Evolutionary conservation across 2,888 invertebrate species (phyloP), one percentile per base, ranked within the genome.

Genomic region (Parelbella ahira): DNA sequence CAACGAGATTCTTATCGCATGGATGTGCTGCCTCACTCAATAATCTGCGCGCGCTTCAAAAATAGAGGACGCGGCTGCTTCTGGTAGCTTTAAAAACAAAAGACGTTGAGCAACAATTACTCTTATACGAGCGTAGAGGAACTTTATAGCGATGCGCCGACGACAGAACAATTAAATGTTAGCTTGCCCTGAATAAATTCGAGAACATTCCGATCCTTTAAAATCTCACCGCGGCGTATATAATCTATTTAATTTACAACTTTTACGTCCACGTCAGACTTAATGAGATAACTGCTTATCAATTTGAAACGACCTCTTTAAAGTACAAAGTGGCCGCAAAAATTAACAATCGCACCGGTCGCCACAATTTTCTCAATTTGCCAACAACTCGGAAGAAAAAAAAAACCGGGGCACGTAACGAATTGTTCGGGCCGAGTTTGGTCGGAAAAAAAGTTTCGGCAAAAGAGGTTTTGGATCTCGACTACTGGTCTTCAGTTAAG

Each of bases 401-500:
- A 60, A 63, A 60, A 51, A 36, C 47, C 48, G 45, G 45, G 54
- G 51, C 56, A 60, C 57, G 60, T 59, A 63, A 69, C 65, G 69
- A 69, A 77, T 75, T 76, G 78, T 78, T 72, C 58, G 52, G 58
- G 25, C 68, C 68, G 49, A 68, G 64, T 68, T 72, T 60, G 70
- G 74, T 18, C 5, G 9, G 28, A 34, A 4, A 42, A 39, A 29
- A 58, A 59, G 58, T 61, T 48, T 56, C 53, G 54, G 71, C 68
- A 70, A 71, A 74, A 63, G 21, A 27, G 68, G 49, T 48, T 44
- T 36, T 51, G 51, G 39, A n/a, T n/a, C 32, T 49, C 57, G 70
- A 78, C 81, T 81, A 81, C 83, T 78, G 80, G 82, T 79, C 75
- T 83, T 80, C 65, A 63, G 59, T 53, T 61, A 58, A 63, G 74